Evolutionary conservation across 2,797 vertebrate species (phyloP).

Genomic region (Caiman crocodilus): DNA sequence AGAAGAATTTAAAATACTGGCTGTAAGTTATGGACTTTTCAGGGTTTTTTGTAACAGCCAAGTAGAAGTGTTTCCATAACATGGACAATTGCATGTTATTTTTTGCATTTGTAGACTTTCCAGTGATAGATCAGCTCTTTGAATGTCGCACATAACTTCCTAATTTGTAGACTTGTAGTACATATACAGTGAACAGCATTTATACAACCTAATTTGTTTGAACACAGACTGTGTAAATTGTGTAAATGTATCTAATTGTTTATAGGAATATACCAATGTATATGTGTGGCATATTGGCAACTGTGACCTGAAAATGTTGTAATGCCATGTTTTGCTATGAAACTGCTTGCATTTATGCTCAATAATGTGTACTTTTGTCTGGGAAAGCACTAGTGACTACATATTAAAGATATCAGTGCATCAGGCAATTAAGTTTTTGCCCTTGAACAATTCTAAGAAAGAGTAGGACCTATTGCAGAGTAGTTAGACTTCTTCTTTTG

Average conservation of each 20-base stretch:
- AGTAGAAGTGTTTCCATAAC: constrained; percentile 78
- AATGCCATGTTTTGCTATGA: constrained; percentile 80
- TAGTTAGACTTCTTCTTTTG: constrained; percentile 50
- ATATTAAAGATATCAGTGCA: constrained; percentile 8
- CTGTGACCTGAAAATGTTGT: constrained; percentile 81
- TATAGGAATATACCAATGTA: constrained; percentile 82
- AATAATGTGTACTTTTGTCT: constrained; percentile 78
- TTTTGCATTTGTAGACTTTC: constrained; percentile 50
- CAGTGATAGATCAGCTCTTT: constrained; percentile 68
- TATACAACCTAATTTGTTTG: constrained; percentile 85
- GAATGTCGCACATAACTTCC: constrained; percentile 69
- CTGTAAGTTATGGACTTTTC: constrained; percentile 81
- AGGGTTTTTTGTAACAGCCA: constrained; percentile 77
- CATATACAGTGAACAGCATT: constrained; percentile 69
- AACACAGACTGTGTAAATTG: constrained; percentile 84
- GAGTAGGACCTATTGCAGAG: constrained; percentile 40
- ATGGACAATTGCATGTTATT: constrained; percentile 78
- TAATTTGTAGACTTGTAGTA: constrained; percentile 75
- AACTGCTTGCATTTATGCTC: constrained; percentile 81
- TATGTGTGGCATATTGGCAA: constrained; percentile 79
- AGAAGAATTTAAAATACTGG: constrained; percentile 80
- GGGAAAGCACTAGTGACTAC: constrained; percentile 82
- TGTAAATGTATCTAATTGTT: constrained; percentile 81
- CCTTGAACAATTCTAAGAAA: constrained; percentile 15
- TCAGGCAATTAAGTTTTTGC: not conserved